Evolutionary conservation across 2,797 vertebrate species (phyloP).

Genomic region (Enteromius unitaeniatus): DNA sequence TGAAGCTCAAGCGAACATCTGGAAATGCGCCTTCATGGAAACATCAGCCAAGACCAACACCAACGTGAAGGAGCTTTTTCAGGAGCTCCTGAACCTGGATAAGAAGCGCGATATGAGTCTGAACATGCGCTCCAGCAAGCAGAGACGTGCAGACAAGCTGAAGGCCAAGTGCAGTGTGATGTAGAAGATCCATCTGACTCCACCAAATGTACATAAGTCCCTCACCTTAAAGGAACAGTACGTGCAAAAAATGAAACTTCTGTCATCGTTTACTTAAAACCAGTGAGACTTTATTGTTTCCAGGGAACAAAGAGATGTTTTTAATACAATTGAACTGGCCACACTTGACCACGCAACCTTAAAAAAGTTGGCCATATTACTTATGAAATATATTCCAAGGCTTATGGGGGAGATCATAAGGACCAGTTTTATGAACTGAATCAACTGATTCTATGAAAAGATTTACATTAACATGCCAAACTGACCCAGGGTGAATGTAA

Average conservation of each 20-base stretch:
- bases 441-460: not conserved
- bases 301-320: not conserved
- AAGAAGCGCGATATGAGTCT: slow-evolving; percentile 86
- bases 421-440: not conserved
- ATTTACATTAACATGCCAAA: not conserved
- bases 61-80: slow-evolving; percentile 91
- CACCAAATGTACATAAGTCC: slow-evolving; percentile 57
- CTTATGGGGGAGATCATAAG: not conserved
- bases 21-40: slow-evolving; percentile 91
- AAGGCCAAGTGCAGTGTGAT: slow-evolving; percentile 88
- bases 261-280: slow-evolving; percentile 10
- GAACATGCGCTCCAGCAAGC: slow-evolving; percentile 84
- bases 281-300: not conserved
- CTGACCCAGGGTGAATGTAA: not conserved
- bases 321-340: not conserved
- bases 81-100: slow-evolving; percentile 88
- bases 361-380: not conserved
- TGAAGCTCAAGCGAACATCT: slow-evolving; percentile 85
- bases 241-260: not conserved
- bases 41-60: slow-evolving; percentile 92
- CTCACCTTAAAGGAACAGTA: slow-evolving; percentile 49
- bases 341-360: not conserved
- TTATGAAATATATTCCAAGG: slow-evolving; percentile 1
- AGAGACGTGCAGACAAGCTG: slow-evolving; percentile 87
- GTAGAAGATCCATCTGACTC: slow-evolving; percentile 70